Percentiles rank a stretch among this genome's conserved stretches.
phyloP scores from a whole-genome alignment of 2,888 invertebrate species.

The Diogma glabrata region DNA sequence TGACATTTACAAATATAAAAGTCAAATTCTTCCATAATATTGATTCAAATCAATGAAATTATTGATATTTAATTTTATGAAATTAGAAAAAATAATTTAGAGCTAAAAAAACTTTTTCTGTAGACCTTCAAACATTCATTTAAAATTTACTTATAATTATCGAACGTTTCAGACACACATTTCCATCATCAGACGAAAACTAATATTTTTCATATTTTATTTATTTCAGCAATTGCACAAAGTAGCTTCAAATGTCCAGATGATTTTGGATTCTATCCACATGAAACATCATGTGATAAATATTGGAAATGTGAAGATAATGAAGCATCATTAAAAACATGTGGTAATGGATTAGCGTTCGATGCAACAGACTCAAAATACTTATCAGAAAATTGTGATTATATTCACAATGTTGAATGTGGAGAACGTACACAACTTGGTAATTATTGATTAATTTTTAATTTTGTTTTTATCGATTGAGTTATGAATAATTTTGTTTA shows the following conservation, averaged over 20 bases:
- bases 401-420: conserved; percentile 88
- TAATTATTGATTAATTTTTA: conserved; percentile 34
- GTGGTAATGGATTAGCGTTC: conserved; percentile 88
- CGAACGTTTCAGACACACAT: no score
- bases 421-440: conserved; percentile 78
- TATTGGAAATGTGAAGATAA: conserved; percentile 93
- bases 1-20: no score
- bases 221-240: conserved; percentile 55
- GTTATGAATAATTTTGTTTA: conserved; percentile 17
- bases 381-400: conserved; percentile 89
- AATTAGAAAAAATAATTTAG: no score
- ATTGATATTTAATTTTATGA: no score
- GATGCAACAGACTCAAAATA: conserved; percentile 81
- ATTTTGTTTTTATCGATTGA: background rate
- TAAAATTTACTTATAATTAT: no score
- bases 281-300: conserved; percentile 81
- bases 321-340: conserved; percentile 77
- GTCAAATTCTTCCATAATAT: no score
- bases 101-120: no score
- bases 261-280: conserved; percentile 89
- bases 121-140: no score
- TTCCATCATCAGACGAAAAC: no score
- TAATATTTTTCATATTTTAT: conserved; percentile 17
- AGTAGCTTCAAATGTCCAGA: conserved; percentile 87
- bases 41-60: no score